Evolutionary conservation across 2,797 vertebrate species (phyloP).

Genomic region (Spizella passerina): DNA sequence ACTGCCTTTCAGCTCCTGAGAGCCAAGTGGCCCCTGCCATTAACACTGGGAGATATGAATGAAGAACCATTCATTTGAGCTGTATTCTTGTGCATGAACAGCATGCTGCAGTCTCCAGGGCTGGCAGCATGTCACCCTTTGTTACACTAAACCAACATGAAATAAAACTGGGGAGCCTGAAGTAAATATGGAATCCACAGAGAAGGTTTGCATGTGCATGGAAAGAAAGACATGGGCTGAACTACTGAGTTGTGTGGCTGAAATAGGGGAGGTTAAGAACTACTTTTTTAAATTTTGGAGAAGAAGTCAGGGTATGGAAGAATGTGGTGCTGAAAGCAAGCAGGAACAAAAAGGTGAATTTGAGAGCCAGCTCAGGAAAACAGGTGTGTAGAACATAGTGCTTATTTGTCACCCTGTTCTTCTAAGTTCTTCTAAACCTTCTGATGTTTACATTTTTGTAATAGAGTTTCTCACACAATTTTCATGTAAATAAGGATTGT

Average conservation of each 20-base stretch:
- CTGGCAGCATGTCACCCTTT: neutral
- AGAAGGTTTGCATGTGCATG: neutral
- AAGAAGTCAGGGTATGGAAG: neutral
- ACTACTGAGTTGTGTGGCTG: neutral
- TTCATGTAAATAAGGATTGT: neutral
- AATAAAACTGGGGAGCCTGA: neutral
- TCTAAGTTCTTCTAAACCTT: neutral
- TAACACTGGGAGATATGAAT: neutral
- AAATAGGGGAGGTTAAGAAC: neutral
- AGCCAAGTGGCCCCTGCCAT: neutral
- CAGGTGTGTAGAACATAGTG: neutral
- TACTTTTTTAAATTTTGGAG: neutral
- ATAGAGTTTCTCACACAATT: neutral
- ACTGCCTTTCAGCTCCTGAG: neutral
- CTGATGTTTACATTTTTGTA: neutral
- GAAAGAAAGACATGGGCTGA: neutral
- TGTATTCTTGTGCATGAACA: neutral
- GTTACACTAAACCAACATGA: neutral
- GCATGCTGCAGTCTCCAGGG: neutral
- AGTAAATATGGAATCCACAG: neutral
- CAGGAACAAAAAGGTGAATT: neutral
- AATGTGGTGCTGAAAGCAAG: accelerated
- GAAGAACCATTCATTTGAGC: neutral
- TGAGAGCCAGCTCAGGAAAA: neutral
- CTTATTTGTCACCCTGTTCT: neutral